phyloP scores from a whole-genome alignment of 2,113 vertebrate genomes.

The Laterallus jamaicensis region DNA sequence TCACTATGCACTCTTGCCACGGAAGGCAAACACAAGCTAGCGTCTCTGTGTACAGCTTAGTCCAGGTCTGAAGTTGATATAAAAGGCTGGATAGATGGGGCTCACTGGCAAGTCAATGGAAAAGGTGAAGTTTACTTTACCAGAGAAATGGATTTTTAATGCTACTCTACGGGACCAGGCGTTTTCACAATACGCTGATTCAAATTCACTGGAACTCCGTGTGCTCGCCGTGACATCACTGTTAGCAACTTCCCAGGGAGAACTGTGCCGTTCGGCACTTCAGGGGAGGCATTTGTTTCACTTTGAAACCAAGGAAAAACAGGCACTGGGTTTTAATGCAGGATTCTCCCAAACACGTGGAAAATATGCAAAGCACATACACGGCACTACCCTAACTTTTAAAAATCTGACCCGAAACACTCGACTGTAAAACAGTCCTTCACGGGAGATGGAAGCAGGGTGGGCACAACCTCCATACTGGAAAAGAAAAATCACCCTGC shows the following conservation, averaged over 20 bases:
- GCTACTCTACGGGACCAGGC: not conserved
- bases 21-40: not conserved
- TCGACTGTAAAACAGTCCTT: not conserved
- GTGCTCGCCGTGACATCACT: rapidly evolving
- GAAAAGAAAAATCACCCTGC: not conserved
- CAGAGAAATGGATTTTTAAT: not conserved
- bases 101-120: not conserved
- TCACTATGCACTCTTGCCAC: not conserved
- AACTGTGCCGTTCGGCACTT: not conserved
- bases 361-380: not conserved
- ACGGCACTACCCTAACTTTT: not conserved
- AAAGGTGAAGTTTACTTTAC: not conserved
- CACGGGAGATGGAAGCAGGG: not conserved
- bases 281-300: not conserved
- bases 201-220: not conserved
- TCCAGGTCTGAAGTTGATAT: not conserved
- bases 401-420: not conserved
- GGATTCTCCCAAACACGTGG: not conserved
- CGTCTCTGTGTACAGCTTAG: not conserved
- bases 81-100: not conserved
- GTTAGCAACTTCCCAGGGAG: not conserved
- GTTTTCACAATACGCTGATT: not conserved
- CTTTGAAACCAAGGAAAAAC: not conserved
- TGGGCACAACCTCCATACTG: not conserved
- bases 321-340: not conserved